Percentiles rank a stretch among this genome's conserved stretches.
Conservation (phyloP, 1,140 invertebrate genomes). For the Charaxes varanes region DNA sequence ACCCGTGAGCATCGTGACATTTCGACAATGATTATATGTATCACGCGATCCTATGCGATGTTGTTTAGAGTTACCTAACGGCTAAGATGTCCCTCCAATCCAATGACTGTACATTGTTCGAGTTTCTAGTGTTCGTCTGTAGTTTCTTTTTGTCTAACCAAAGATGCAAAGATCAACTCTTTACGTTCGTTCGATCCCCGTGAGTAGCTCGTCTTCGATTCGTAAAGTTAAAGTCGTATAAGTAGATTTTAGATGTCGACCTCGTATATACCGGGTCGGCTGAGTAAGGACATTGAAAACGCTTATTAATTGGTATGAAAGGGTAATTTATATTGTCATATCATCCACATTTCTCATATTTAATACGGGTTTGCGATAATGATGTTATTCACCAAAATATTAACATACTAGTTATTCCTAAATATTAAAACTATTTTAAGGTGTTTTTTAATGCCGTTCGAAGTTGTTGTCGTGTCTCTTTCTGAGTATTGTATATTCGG, state of each 20-base stretch:
- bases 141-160: conserved; percentile 66
- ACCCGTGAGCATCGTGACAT: conserved; percentile 46
- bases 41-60: conserved; percentile 59
- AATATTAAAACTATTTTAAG: conserved; percentile 66
- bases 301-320: conserved; percentile 75
- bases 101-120: conserved; percentile 65
- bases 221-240: conserved; percentile 62
- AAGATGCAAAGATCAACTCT: conserved; percentile 53
- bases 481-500: conserved; percentile 65
- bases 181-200: conserved; percentile 57
- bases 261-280: conserved; percentile 54
- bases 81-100: conserved; percentile 71
- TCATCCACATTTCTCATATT: conserved; percentile 73
- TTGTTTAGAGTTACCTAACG: conserved; percentile 70
- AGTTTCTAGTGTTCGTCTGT: conserved; percentile 56
- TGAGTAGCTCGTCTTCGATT: conserved; percentile 66
- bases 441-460: conserved; percentile 67
- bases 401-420: conserved; percentile 65
- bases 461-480: conserved; percentile 64
- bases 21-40: conserved; percentile 62
- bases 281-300: conserved; percentile 73
- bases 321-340: conserved; percentile 75
- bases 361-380: conserved; percentile 73
- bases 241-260: conserved; percentile 62
- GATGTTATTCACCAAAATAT: conserved; percentile 72